Evolutionary conservation across 2,797 vertebrate species (phyloP), one percentile per base, ranked within the genome.

Genomic region (Xerus rutilus): DNA sequence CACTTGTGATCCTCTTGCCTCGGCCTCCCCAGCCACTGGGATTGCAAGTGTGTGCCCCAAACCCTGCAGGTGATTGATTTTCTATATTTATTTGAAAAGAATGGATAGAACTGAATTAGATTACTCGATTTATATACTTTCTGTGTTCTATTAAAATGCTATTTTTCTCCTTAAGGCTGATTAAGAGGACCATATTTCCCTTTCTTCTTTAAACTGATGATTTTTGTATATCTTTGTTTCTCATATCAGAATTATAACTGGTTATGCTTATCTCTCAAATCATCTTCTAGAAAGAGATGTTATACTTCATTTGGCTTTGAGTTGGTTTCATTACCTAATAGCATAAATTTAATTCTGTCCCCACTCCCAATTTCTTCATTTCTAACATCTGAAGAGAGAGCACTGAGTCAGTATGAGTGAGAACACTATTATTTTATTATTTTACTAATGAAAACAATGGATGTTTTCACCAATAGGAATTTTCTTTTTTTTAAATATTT

Each of bases 161-260:
- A 15, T 88, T 87, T 89, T n/a, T 86, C 9, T 93, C 45, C 32
- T 69, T 82, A 17, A 89, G 77, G 21, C 65, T 91, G 81, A 91
- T 8, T 86, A 85, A 81, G 3, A 90, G 70, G 49, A 72, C 62
- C 12, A 1, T n/a, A 59, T 76, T 94, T 92, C 47, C 89, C n/a
- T 78, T 87, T 93, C 39, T 89, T 90, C 15, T 87, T 94, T 93
- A 87, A 93, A 79, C 89, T 64, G 82, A 74, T 85, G 30, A 91
- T 79, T 72, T 79, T 43, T 35, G 84, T 88, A 7, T 54, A 43
- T 67, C 49, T 81, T 2, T 62, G 25, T 47, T 76, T 15, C 20
- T 92, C 52, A 54, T 35, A 89, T 95, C 83, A 72, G 32, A 49
- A 93, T 62, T 25, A 62, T 62, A 25, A 8, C 59, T 62, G 25